Base-by-base conservation (phyloP, 2,888 invertebrate species). In the Tinea semifulvella region DNA sequence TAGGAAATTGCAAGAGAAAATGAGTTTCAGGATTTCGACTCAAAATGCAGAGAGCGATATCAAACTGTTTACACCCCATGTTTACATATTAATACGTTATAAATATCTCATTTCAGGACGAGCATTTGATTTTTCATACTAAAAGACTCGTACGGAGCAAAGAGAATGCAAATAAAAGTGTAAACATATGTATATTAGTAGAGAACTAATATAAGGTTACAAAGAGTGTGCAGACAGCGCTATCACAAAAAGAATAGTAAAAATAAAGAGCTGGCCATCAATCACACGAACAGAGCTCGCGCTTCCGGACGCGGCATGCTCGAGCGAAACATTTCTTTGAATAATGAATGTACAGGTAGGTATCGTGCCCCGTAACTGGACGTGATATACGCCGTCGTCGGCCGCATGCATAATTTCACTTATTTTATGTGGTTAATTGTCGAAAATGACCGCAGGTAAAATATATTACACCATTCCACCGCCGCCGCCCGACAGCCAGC, bases 351-450 rank as follows among this genome's bases (percentile, higher is more conserved):
- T 73, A 60, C 58, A 59, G 62, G 70, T 70, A 70, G 67, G 71
- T 77, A 77, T 74, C 74, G 77, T 73, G 68, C 68, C 70, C 71
- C 69, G 74, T 79, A 79, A 80, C 77, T 80, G 76, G 80, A 79
- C 79, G 79, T 80, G 79, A 80, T 80, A 80, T 80, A 80, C 77
- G 71, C 71, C 79, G 75, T 80, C 77, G 75, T 69, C 74, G 77
- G 62, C 77, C 70, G 80, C 76, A 79, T 79, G 80, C 80, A 80
- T 80, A 80, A 80, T 80, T 80, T 77, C 72, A 79, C 80, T 79
- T 79, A 80, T 77, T 79, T 79, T 77, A 80, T 79, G 79, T 76
- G 75, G 79, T 79, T 80, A 79, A 80, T 79, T 80, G 80, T 79
- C 80, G 80, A 80, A 79, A 80, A 80, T 79, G 79, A 80, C 80